phyloP scores from a whole-genome alignment of 2,113 vertebrate species.

The Abramis brama region DNA sequence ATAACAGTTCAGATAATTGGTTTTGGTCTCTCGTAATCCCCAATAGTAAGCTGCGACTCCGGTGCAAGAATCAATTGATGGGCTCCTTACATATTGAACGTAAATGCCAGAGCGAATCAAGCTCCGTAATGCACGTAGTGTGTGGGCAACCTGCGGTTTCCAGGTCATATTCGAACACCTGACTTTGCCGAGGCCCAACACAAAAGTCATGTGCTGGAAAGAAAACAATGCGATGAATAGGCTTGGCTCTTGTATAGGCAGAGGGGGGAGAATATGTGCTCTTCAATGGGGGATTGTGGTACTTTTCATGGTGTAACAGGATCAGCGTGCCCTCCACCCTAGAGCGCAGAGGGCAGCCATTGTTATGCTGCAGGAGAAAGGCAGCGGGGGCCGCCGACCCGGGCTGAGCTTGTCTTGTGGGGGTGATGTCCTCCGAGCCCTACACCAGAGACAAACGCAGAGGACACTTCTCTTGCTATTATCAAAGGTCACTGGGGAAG shows the following conservation, averaged over 20 bases:
- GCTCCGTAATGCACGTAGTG: not conserved
- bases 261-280: slow-evolving; percentile 21
- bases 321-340: slow-evolving; percentile 62
- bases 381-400: slow-evolving; percentile 23
- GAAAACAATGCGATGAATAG: slow-evolving; percentile 48
- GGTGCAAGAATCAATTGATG: slow-evolving; percentile 22
- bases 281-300: slow-evolving; percentile 61
- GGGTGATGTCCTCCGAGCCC: slow-evolving; percentile 36
- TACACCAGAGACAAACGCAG: slow-evolving; percentile 25
- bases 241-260: slow-evolving; percentile 32
- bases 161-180: slow-evolving; percentile 46
- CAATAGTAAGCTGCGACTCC: not conserved
- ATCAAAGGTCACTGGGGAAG: slow-evolving; percentile 33
- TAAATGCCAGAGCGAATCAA: not conserved
- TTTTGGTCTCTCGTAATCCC: slow-evolving; percentile 34
- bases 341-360: slow-evolving; percentile 51
- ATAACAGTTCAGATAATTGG: slow-evolving; percentile 41
- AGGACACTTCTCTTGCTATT: slow-evolving; percentile 22
- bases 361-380: slow-evolving; percentile 45
- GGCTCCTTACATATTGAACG: slow-evolving; percentile 12
- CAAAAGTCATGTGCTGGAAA: slow-evolving; percentile 40
- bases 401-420: slow-evolving; percentile 30
- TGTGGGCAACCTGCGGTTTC: not conserved
- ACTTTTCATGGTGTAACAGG: slow-evolving; percentile 71
- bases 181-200: slow-evolving; percentile 26